phyloP scores from a whole-genome alignment of 2,888 invertebrate genomes.

The Mesoligia furuncula region DNA sequence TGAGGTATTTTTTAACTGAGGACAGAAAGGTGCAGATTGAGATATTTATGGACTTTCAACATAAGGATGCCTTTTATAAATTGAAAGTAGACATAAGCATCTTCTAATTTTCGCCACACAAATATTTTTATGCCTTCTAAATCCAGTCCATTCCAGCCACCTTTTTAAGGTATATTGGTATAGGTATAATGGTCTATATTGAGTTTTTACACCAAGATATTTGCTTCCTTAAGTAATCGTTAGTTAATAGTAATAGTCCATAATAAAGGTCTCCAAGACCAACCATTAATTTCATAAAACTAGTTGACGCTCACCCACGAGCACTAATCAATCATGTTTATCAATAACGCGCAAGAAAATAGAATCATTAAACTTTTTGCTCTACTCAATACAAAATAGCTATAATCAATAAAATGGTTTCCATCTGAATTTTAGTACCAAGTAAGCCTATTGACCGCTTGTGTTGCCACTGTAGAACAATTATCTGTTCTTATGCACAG shows the following conservation, averaged over 20 bases:
- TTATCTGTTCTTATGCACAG: neutral
- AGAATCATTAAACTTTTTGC: conserved; percentile 57
- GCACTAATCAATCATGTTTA: conserved; percentile 54
- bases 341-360: conserved; percentile 57
- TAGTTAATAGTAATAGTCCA: conserved; percentile 5
- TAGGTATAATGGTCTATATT: no score
- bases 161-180: neutral
- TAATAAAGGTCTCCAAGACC: conserved; percentile 1
- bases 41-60: neutral
- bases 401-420: conserved; percentile 34
- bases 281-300: conserved; percentile 35
- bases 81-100: no score
- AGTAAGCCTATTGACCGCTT: conserved; percentile 11
- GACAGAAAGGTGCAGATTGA: neutral
- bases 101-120: no score
- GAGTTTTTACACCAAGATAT: no score
- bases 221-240: neutral
- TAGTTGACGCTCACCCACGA: conserved; percentile 47
- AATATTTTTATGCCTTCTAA: neutral
- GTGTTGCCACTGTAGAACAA: neutral
- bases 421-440: conserved; percentile 5
- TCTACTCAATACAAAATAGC: conserved; percentile 18
- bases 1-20: neutral
- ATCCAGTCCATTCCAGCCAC: neutral
- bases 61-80: no score